Percentiles rank a stretch among this genome's conserved stretches.
These are phyloP conservation scores for Fulmarus glacialis DNA, from an alignment of 2,113 vertebrate genomes.

Conservation along the genomic window DNA sequence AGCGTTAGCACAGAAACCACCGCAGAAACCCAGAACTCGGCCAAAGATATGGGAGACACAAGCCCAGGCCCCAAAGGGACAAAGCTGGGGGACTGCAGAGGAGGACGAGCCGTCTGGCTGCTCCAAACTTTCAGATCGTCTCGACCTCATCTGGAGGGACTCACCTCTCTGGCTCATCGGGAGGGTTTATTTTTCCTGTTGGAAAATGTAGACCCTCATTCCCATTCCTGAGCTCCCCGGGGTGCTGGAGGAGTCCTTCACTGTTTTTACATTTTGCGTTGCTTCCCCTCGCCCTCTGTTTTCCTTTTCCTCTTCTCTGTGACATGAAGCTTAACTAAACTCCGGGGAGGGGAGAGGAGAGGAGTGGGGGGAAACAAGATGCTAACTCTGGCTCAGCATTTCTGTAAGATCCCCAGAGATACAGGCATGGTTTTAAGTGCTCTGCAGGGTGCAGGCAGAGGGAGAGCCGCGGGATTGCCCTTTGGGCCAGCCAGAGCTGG, in stretches of 20 bases:
- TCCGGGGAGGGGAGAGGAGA: neutral
- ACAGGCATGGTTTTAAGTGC: neutral
- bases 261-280: conserved; percentile 12
- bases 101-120: neutral
- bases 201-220: conserved; percentile 25
- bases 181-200: neutral
- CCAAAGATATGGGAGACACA: neutral
- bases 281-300: neutral
- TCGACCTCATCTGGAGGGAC: neutral
- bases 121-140: neutral
- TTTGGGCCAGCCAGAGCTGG: neutral
- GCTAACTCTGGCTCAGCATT: neutral
- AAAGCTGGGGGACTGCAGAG: neutral
- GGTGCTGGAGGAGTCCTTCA: neutral
- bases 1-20: neutral
- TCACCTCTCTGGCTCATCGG: neutral
- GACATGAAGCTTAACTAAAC: neutral
- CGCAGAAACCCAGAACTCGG: neutral
- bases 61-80: neutral
- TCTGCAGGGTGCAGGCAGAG: neutral
- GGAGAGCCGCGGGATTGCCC: neutral
- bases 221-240: neutral
- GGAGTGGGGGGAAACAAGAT: neutral
- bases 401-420: neutral
- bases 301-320: neutral